Evolutionary conservation across 1,140 invertebrate genomes (phyloP), one percentile per base, ranked within the genome.

Genomic region (Pristionchus pacificus): DNA sequence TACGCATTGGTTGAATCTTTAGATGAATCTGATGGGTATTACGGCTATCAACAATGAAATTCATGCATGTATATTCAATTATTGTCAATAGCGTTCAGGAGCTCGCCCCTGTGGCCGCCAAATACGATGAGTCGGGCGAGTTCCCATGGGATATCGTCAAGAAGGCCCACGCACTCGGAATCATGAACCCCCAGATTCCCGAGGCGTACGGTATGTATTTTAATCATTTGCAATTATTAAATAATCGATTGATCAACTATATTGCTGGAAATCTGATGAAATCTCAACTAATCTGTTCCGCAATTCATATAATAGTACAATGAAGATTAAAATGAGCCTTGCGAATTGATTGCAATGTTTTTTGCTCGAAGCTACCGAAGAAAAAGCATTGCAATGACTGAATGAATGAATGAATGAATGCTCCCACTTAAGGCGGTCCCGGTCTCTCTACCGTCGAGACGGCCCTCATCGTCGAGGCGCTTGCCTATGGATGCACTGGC

Each of bases 121-220:
- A 97, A 72, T 89, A 93, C 87, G 95, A 98, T 85, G 90, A 88
- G 86, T 89, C 89, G 77, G 93, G 93, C 79, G 90, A 93, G 58
- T 98, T 92, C 86, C 95, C 95, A 1, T 93, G 91, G 92, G 91
- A 92, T 13, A 88, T 97, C 75, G 86, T 97, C 1, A 97, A 97
- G 86, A 96, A 97, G 84, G 93, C 93, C 19, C 93, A 91, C 89
- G 86, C 87, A 58, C 75, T 97, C 65, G 95, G 95, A 55, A 87
- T 98, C 10, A 89, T 94, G 84, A 97, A 97, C 84, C 87, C 88
- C 28, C 90, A 92, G 78, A 89, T 97, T 83, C 93, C 93, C 13
- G 68, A 80, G 71, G 83, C 88, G 74, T 88, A 86, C 83, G 88
- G 86, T 86, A 78, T 76, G 29, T 74, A 19, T 10, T 74, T 58